A percentile compares a stretch with the other conserved stretches of the same genome.
Conservation (phyloP, 2,888 invertebrate species). For the Dryobota labecula region DNA sequence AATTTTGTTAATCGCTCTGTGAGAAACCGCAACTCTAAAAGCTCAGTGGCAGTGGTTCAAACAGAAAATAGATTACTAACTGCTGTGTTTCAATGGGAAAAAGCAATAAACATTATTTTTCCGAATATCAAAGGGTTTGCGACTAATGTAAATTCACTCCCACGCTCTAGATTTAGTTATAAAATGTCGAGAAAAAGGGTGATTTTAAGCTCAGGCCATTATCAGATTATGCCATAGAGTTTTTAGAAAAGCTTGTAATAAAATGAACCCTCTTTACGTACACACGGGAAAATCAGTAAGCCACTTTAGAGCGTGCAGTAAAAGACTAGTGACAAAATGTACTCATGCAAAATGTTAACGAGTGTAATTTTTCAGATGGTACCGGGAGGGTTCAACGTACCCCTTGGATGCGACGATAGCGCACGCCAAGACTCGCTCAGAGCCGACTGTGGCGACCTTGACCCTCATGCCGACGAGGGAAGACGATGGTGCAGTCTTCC, state of each 20-base stretch:
- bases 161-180: constrained; percentile 26
- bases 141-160: constrained; percentile 41
- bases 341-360: constrained; percentile 28
- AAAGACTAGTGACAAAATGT: constrained; percentile 7
- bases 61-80: constrained; percentile 46
- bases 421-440: constrained; percentile 93
- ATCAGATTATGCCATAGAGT: background rate
- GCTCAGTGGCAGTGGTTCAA: constrained; percentile 37
- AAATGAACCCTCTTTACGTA: background rate
- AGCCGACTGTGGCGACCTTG: constrained; percentile 94
- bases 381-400: constrained; percentile 93
- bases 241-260: background rate
- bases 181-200: constrained; percentile 11
- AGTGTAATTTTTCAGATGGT: constrained; percentile 91
- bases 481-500: constrained; percentile 95
- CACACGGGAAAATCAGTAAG: constrained; percentile 1
- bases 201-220: constrained; percentile 2
- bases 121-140: constrained; percentile 41
- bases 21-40: constrained; percentile 15
- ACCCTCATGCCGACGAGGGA: constrained; percentile 94
- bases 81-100: constrained; percentile 42
- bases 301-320: constrained; percentile 8
- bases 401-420: constrained; percentile 93
- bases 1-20: constrained; percentile 41
- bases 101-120: constrained; percentile 53